Evolutionary conservation across 1,140 invertebrate species (phyloP).

Genomic region (Hycleus cichorii): DNA sequence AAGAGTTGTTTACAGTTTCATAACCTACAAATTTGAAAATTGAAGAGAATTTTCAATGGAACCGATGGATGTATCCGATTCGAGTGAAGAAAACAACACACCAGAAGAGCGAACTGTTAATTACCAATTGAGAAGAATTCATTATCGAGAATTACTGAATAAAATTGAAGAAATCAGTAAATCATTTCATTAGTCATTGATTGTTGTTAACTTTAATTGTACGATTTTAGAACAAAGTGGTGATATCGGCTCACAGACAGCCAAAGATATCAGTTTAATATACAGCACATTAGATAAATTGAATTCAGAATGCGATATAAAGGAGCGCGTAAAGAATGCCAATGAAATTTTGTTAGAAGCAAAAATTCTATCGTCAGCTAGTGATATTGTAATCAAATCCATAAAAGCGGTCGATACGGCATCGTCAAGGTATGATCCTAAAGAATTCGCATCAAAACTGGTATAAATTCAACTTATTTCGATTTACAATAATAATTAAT

Average conservation of each 20-base stretch:
- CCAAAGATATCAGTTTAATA: conserved; percentile 36
- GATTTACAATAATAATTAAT: neutral
- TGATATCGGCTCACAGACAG: conserved; percentile 34
- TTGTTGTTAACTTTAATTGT: neutral
- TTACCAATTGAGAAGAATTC: conserved; percentile 26
- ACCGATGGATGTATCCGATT: neutral
- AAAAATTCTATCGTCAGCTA: conserved; percentile 41
- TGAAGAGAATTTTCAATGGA: too few relatives aligned
- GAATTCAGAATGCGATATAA: conserved; percentile 35
- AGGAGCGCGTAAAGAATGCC: conserved; percentile 40
- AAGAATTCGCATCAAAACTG: conserved; percentile 36
- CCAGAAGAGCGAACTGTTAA: neutral
- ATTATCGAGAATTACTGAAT: conserved; percentile 36
- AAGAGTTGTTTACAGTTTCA: too few relatives aligned
- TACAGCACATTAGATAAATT: conserved; percentile 39
- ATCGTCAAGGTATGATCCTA: conserved; percentile 42
- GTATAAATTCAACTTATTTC: conserved; percentile 20
- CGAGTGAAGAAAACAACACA: conserved; percentile 3
- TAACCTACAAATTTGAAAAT: too few relatives aligned
- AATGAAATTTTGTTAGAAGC: conserved; percentile 46
- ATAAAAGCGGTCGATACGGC: conserved; percentile 42
- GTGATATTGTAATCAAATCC: conserved; percentile 41
- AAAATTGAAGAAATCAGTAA: conserved; percentile 36
- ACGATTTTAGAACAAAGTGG: conserved; percentile 30
- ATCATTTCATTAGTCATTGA: neutral